Evolutionary conservation across 2,888 invertebrate species (phyloP).

Genomic region (Trachelus stipa): DNA sequence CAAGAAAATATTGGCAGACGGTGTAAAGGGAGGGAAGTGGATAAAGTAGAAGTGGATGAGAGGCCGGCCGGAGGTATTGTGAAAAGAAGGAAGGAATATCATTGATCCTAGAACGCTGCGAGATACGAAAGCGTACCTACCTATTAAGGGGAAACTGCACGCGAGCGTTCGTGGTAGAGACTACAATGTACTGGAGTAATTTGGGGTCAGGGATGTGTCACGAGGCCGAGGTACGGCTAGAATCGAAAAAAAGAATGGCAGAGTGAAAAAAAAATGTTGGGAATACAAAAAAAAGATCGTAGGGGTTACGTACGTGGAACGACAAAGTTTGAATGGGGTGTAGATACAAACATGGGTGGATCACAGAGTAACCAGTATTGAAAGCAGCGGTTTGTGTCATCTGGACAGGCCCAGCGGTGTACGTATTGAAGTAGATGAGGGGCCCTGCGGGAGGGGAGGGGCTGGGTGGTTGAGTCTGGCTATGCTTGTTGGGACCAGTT

Average conservation of each 20-base stretch:
- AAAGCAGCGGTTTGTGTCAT: conserved; percentile 39
- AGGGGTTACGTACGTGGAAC: background rate
- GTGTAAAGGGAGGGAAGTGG: background rate
- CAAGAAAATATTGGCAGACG: background rate
- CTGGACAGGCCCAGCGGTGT: conserved; percentile 28
- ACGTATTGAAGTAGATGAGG: background rate
- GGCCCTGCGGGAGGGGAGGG: background rate
- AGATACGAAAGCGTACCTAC: background rate
- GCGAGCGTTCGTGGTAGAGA: conserved; percentile 32
- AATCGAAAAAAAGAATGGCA: background rate
- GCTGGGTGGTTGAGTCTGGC: background rate
- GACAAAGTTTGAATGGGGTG: background rate
- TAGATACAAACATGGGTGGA: conserved; percentile 20
- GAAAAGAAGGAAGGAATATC: background rate
- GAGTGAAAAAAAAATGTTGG: background rate
- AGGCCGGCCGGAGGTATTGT: conserved; percentile 6
- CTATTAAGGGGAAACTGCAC: background rate
- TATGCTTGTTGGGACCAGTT: conserved; percentile 15
- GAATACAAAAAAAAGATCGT: conserved; percentile 26
- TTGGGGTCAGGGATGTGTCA: conserved; percentile 25
- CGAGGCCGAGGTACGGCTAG: background rate
- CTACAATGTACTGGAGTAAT: conserved; percentile 37
- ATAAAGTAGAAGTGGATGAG: conserved; percentile 16
- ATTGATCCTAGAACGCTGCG: background rate
- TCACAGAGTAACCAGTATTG: conserved; percentile 26